A percentile compares a stretch with the other conserved stretches of the same genome.
Evolutionary conservation across 2,888 invertebrate species (phyloP).

Genomic region (Drosophila quasianomalipes): DNA sequence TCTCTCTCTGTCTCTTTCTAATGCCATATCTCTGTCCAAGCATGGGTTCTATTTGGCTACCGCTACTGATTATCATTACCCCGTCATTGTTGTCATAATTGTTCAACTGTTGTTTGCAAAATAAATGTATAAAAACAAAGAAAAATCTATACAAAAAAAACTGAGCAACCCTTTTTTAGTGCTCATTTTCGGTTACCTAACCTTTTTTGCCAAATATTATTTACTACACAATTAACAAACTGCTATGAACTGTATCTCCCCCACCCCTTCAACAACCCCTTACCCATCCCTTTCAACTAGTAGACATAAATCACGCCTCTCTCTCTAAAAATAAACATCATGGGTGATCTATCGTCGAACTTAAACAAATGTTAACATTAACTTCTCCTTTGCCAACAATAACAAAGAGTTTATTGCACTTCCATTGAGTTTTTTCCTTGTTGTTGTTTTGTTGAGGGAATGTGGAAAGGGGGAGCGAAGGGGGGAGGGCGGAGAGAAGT

Average conservation of each 20-base stretch:
- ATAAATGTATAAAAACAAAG: background rate
- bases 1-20: slow-evolving; percentile 1
- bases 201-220: background rate
- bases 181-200: slow-evolving; percentile 2
- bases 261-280: too few species aligned
- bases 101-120: slow-evolving; percentile 52
- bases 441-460: background rate
- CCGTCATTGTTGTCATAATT: slow-evolving; percentile 70
- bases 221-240: slow-evolving; percentile 7
- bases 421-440: slow-evolving; percentile 38
- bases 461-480: background rate
- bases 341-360: slow-evolving; percentile 57
- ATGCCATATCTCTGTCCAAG: slow-evolving; percentile 9
- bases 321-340: slow-evolving; percentile 61
- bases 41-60: slow-evolving; percentile 66
- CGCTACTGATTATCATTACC: slow-evolving; percentile 71
- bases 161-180: background rate
- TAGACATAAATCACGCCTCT: slow-evolving; percentile 31
- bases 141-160: background rate
- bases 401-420: slow-evolving; percentile 81
- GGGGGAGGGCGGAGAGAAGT: background rate
- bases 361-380: slow-evolving; percentile 68
- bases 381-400: slow-evolving; percentile 65
- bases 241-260: too few species aligned
- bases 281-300: background rate